Conservation (phyloP, 2,113 vertebrate species). For the Labrus mixtus region DNA sequence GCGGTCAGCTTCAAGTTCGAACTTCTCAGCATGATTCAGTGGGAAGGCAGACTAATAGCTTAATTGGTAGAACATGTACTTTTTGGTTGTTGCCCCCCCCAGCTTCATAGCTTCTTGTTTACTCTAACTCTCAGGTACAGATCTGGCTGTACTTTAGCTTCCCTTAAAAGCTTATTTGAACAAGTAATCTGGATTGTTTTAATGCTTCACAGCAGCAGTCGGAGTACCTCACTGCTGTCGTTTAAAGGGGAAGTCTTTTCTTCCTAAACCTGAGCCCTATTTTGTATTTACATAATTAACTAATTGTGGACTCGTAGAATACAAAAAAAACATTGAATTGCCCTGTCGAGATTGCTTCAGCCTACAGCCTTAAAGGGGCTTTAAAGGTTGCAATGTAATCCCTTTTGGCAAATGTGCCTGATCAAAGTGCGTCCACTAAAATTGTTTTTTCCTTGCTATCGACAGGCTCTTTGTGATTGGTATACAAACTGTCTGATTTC, state of each 20-base stretch:
- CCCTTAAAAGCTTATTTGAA: constrained; percentile 11
- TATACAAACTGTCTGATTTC: neutral
- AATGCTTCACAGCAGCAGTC: neutral
- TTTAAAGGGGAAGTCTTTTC: neutral
- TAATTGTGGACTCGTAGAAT: neutral
- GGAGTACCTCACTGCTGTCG: neutral
- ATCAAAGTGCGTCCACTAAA: neutral
- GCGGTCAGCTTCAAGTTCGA: constrained; percentile 44
- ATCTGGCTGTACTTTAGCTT: constrained; percentile 5
- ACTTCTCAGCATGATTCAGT: constrained; percentile 22
- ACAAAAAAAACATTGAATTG: neutral
- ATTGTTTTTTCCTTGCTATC: neutral
- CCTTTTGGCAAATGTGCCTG: neutral
- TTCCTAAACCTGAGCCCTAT: neutral
- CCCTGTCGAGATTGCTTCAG: neutral
- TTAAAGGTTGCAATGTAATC: neutral
- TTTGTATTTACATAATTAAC: neutral
- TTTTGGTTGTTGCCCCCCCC: neutral
- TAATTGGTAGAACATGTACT: constrained; percentile 46
- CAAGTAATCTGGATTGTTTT: neutral
- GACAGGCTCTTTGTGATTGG: neutral
- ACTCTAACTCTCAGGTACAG: constrained; percentile 10
- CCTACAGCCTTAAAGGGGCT: neutral
- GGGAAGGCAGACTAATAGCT: constrained; percentile 46
- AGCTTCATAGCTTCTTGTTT: constrained; percentile 10